Conservation (phyloP, 2,797 vertebrate species). For the Halcyon badia region DNA sequence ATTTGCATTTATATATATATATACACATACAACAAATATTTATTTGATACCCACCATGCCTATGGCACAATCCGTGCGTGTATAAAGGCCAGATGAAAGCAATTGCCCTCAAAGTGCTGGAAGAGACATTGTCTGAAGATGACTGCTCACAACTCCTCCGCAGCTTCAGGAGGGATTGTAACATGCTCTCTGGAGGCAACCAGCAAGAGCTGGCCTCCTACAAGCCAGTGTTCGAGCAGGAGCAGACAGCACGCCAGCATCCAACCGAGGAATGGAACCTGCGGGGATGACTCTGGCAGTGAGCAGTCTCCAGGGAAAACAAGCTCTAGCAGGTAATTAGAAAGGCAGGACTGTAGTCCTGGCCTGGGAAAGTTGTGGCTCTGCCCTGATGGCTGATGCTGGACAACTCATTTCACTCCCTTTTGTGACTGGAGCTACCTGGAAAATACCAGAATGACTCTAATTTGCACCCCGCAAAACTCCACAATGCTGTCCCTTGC, state of each 20-base stretch:
- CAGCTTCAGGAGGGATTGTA: background rate
- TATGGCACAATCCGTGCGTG: background rate
- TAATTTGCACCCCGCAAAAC: background rate
- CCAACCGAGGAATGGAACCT: background rate
- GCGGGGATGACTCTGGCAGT: background rate
- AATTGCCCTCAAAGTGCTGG: background rate
- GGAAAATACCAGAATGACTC: background rate
- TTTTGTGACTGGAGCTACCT: background rate
- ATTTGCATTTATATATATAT: background rate
- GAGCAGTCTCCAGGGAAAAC: background rate
- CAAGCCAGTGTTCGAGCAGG: background rate
- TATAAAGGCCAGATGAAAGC: slow-evolving; percentile 15
- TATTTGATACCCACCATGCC: background rate
- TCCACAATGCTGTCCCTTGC: background rate
- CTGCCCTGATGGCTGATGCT: background rate
- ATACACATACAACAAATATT: background rate
- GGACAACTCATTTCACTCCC: background rate
- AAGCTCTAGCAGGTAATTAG: background rate
- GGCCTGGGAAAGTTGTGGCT: background rate
- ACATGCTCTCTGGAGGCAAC: background rate
- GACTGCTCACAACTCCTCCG: background rate
- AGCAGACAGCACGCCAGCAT: background rate
- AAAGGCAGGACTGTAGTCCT: background rate
- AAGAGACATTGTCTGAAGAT: background rate
- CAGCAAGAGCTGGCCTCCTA: background rate